phyloP scores from a whole-genome alignment of 1,140 invertebrate genomes.

The Thaumatotibia leucotreta region DNA sequence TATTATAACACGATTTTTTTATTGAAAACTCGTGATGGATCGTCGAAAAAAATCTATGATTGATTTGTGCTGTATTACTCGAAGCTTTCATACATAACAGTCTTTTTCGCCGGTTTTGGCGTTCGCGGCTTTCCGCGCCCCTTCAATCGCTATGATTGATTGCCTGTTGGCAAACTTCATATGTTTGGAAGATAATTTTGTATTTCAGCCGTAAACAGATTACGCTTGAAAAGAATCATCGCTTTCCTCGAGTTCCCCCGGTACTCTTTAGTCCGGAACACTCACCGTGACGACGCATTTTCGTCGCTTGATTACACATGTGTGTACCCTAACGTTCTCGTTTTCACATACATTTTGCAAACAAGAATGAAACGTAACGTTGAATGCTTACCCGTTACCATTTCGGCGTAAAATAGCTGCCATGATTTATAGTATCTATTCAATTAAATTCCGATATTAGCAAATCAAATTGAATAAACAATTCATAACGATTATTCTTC shows the following conservation, averaged over 20 bases:
- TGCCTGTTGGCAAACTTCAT: conserved; percentile 66
- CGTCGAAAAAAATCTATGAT: conserved; percentile 70
- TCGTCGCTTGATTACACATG: conserved; percentile 30
- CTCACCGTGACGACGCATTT: conserved; percentile 48
- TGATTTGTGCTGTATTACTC: conserved; percentile 72
- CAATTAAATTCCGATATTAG: conserved; percentile 9
- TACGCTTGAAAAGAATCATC: conserved; percentile 70
- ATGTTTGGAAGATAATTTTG: conserved; percentile 74
- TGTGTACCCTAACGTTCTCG: not conserved
- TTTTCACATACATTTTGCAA: conserved; percentile 2
- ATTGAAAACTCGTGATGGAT: conserved; percentile 72
- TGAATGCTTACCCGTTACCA: not conserved
- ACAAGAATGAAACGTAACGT: not conserved
- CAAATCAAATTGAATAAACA: conserved; percentile 15
- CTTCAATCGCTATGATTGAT: conserved; percentile 67
- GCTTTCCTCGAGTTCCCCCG: conserved; percentile 43
- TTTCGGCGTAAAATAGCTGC: not conserved
- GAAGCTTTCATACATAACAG: conserved; percentile 62
- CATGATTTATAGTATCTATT: not conserved
- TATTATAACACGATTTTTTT: conserved; percentile 47
- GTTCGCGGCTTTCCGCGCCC: conserved; percentile 60
- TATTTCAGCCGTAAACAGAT: conserved; percentile 74
- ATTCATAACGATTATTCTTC: conserved; percentile 36
- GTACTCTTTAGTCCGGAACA: conserved; percentile 37
- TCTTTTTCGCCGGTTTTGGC: conserved; percentile 57